Conservation (phyloP, 2,888 invertebrate species). For the Steinernema hermaphroditum region DNA sequence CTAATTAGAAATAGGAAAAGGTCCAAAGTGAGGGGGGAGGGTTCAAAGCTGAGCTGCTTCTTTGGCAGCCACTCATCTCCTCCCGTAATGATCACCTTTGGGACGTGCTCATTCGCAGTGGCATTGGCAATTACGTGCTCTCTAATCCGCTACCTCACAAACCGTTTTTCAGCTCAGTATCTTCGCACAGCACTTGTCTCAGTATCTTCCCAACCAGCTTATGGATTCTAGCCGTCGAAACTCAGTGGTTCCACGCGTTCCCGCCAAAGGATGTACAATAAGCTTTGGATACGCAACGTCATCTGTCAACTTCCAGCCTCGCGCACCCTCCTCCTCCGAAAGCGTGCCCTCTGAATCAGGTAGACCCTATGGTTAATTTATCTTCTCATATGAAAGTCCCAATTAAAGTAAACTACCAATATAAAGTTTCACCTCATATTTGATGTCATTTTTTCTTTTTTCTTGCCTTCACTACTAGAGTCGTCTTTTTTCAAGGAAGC, state of each 20-base stretch:
- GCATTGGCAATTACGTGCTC: conserved; percentile 17
- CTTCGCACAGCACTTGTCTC: conserved; percentile 21
- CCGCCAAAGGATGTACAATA: not conserved
- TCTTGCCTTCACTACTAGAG: no score
- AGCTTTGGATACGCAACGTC: conserved; percentile 23
- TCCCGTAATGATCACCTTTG: conserved; percentile 19
- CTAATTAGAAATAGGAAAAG: conserved; percentile 12
- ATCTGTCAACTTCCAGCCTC: conserved; percentile 15
- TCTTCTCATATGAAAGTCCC: no score
- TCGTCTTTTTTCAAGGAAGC: no score
- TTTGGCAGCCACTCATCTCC: not conserved
- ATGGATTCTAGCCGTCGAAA: conserved; percentile 22
- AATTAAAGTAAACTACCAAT: no score
- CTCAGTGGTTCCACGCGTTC: conserved; percentile 10
- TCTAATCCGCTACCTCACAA: not conserved
- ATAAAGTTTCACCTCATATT: no score
- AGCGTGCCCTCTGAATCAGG: not conserved
- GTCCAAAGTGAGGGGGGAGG: not conserved
- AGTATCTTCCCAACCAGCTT: conserved; percentile 19
- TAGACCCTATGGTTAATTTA: no score
- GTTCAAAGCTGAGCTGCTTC: not conserved
- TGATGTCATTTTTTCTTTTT: no score
- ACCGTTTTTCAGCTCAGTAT: conserved; percentile 14
- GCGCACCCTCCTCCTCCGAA: not conserved
- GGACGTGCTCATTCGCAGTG: not conserved